Base-by-base conservation (phyloP, 2,113 vertebrate genomes). In the Istiophorus platypterus region DNA sequence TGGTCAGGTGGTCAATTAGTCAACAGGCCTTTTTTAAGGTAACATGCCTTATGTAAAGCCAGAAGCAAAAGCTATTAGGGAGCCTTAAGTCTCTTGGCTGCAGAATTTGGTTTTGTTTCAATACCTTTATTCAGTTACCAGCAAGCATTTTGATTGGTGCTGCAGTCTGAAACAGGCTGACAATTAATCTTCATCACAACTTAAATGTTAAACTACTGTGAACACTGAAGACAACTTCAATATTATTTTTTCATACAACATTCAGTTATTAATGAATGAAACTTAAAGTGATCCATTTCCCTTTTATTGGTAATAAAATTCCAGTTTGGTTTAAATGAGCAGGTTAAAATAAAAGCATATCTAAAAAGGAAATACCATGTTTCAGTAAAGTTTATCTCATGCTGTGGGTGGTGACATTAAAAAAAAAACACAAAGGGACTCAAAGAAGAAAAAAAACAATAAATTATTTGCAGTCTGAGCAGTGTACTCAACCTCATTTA, bases 401-500 rank as follows among this genome's bases (percentile, higher is more conserved):
- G 18, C 12, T 62, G 29, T 5, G 12, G 22, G n/a, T 63, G 4
- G 26, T 7, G 61, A 74, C 65, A 80, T 57, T 41, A 61, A 29
- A 66, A 72, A 66, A 72, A 11, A 20, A 57, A 9, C 4, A 75
- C 11, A 45, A 42, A 66, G n/a, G 34, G 9, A 34, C 2, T 58
- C 7, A 52, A 12, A 80, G 57, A 15, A 58, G 62, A 65, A 72
- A 67, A 49, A 74, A 29, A 39, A 81, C 1, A 77, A 71, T 76
- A 67, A 85, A 72, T 78, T 39, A 88, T 67, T 59, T 80, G 63
- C 68, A 82, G 54, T 76, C 15, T 39, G 17, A 0, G 5, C 17
- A 52, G 52, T 8, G 5, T 58, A 27, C 31, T 34, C 18, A 20
- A 29, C 14, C 27, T 68, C 17, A 61, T 9, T 17, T 54, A 18